phyloP scores from a whole-genome alignment of 2,113 vertebrate species.

The Eulemur rufifrons region DNA sequence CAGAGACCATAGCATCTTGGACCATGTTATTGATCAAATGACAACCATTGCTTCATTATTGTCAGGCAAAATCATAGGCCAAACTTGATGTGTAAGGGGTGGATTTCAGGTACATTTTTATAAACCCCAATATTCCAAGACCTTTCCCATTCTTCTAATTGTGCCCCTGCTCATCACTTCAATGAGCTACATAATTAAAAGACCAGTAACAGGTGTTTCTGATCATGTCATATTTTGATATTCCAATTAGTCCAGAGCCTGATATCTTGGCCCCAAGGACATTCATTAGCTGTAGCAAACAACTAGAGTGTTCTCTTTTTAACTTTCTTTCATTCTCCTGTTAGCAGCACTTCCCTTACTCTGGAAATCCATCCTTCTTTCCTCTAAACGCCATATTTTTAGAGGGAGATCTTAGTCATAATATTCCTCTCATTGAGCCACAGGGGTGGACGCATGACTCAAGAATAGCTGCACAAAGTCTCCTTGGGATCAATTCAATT shows the following conservation, averaged over 20 bases:
- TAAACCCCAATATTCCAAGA: background rate
- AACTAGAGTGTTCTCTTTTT: background rate
- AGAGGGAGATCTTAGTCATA: background rate
- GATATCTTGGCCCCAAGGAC: too few species aligned
- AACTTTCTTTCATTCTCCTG: background rate
- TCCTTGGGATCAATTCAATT: background rate
- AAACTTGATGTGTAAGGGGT: background rate
- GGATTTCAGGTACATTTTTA: background rate
- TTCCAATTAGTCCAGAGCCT: background rate
- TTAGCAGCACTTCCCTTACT: fast-evolving
- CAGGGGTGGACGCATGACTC: background rate
- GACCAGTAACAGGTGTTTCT: background rate
- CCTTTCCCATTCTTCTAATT: background rate
- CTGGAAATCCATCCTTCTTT: background rate
- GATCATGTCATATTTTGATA: background rate
- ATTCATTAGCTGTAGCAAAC: too few species aligned
- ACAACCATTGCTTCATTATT: background rate
- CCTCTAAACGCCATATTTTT: background rate
- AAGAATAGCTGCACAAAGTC: background rate
- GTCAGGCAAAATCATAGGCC: background rate
- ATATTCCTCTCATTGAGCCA: background rate
- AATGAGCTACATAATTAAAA: background rate
- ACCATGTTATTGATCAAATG: background rate
- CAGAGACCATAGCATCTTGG: background rate
- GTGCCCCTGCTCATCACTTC: background rate